Evolutionary conservation across 2,888 invertebrate species (phyloP).

Genomic region (Acrocyrtus sp.): DNA sequence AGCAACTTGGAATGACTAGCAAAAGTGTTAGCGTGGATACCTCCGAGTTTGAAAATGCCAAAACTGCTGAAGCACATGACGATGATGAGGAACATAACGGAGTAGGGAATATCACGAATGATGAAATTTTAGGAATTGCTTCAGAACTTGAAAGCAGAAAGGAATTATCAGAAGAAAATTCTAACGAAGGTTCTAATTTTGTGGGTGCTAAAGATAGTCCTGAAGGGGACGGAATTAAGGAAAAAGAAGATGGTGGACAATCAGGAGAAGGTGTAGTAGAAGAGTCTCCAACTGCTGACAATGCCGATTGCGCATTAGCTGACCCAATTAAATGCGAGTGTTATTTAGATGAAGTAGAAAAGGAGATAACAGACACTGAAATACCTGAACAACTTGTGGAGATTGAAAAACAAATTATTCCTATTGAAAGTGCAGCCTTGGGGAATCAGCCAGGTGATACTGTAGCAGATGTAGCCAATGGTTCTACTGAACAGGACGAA

Average conservation of each 20-base stretch:
- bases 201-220: background rate
- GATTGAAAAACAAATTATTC: conserved; percentile 23
- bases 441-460: background rate
- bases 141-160: background rate
- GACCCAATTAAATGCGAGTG: conserved; percentile 55
- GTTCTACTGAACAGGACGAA: conserved; percentile 5
- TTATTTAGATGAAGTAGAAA: conserved; percentile 25
- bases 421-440: background rate
- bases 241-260: conserved; percentile 1
- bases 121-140: background rate
- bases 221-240: background rate
- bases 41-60: conserved; percentile 48
- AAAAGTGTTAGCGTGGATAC: conserved; percentile 56
- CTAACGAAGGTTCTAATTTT: background rate
- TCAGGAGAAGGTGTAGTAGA: too few relatives aligned
- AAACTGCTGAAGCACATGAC: conserved; percentile 34
- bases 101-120: background rate
- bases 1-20: conserved; percentile 53
- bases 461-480: background rate
- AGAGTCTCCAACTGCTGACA: conserved; percentile 10
- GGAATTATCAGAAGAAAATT: background rate
- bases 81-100: background rate
- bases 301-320: conserved; percentile 26
- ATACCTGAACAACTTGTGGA: conserved; percentile 29
- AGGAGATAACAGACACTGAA: background rate